Evolutionary conservation across 2,113 vertebrate genomes (phyloP).

Genomic region (Dinomys branickii): DNA sequence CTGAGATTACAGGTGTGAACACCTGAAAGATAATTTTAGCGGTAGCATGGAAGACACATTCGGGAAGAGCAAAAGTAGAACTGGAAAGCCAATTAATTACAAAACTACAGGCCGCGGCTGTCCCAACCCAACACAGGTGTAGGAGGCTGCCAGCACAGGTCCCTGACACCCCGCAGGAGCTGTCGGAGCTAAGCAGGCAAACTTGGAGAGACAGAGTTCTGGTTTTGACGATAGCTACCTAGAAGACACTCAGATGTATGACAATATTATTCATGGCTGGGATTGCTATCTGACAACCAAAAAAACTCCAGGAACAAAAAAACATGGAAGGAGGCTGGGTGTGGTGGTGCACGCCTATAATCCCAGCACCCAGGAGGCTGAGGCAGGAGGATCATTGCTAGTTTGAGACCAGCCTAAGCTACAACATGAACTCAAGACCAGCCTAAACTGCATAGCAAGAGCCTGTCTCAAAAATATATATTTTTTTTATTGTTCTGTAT

Average conservation of each 20-base stretch:
- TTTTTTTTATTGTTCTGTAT: conserved; percentile 83
- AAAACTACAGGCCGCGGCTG: conserved; percentile 21
- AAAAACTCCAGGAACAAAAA: conserved; percentile 96
- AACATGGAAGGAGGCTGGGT: conserved; percentile 62
- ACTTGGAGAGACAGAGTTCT: conserved; percentile 97
- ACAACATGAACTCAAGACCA: too few relatives aligned
- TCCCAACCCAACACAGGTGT: conserved; percentile 77
- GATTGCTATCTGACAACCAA: conserved; percentile 94
- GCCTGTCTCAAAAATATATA: conserved; percentile 65
- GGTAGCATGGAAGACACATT: neutral
- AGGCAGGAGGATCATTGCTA: too few relatives aligned
- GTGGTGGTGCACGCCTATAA: too few relatives aligned
- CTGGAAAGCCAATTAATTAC: neutral
- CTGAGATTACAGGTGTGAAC: neutral
- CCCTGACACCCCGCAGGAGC: conserved; percentile 94
- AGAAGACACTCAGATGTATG: conserved; percentile 99
- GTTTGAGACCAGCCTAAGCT: too few relatives aligned
- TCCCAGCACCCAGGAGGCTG: too few relatives aligned
- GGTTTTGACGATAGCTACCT: conserved; percentile 98
- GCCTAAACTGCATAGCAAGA: too few relatives aligned
- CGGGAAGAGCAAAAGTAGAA: neutral
- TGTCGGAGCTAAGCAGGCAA: conserved; percentile 94
- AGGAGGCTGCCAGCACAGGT: conserved; percentile 91
- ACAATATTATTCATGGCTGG: conserved; percentile 98
- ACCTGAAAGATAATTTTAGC: neutral